Evolutionary conservation across 2,888 invertebrate species (phyloP).

Genomic region (Tipula lateralis): DNA sequence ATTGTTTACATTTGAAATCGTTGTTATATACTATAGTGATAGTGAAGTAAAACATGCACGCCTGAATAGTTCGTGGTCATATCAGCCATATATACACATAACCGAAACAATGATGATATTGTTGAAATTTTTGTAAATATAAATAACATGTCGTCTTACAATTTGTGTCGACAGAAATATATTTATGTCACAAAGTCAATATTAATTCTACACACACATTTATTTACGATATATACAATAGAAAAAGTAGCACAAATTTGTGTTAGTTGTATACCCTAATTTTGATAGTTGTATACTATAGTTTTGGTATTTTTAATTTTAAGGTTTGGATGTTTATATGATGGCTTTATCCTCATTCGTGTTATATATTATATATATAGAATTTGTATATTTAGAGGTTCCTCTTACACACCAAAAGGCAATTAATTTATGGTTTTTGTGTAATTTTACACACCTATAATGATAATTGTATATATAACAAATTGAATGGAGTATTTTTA

Average conservation of each 20-base stretch:
- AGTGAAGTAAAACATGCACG: neutral
- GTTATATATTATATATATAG: neutral
- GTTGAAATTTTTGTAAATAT: neutral
- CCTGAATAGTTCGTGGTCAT: neutral
- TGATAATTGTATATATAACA: neutral
- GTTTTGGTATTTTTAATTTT: neutral
- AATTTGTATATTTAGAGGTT: neutral
- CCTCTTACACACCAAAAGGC: neutral
- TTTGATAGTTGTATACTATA: neutral
- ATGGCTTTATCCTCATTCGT: neutral
- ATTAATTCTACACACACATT: neutral
- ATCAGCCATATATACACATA: neutral
- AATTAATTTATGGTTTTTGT: neutral
- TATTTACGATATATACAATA: neutral
- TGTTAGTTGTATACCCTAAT: neutral
- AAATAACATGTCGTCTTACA: neutral
- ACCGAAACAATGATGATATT: neutral
- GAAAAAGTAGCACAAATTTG: neutral
- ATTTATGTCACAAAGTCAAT: neutral
- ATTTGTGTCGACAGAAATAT: neutral
- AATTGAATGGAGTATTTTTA: no score
- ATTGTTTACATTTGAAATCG: neutral
- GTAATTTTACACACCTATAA: neutral
- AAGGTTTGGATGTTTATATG: neutral
- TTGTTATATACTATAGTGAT: neutral